Evolutionary conservation across 2,888 invertebrate genomes (phyloP).

Genomic region (Agrochola litura): DNA sequence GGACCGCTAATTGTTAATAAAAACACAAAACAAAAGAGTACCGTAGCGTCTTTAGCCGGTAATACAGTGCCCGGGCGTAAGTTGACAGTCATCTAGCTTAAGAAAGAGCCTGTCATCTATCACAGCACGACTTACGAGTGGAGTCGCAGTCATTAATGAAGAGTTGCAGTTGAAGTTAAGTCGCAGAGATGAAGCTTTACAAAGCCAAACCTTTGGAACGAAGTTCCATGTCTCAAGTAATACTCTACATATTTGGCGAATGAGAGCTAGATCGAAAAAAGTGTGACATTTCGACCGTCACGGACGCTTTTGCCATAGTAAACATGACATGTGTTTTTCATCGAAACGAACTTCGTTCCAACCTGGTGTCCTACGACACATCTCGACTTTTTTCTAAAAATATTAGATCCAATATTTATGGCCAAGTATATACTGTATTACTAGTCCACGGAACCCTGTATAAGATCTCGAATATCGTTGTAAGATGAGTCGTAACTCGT

Average conservation of each 20-base stretch:
- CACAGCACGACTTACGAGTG: too few species aligned
- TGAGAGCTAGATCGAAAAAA: too few species aligned
- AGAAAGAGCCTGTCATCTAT: not conserved
- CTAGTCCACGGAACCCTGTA: constrained; percentile 9
- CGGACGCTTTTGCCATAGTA: too few species aligned
- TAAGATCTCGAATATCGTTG: constrained; percentile 40
- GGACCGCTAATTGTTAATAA: constrained; percentile 60
- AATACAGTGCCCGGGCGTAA: not conserved
- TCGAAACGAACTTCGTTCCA: too few species aligned
- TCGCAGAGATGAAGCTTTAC: too few species aligned
- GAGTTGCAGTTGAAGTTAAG: too few species aligned
- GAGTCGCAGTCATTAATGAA: not conserved
- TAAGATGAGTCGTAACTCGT: constrained; percentile 57
- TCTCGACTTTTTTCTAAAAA: not conserved
- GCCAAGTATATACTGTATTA: not conserved
- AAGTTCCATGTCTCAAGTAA: too few species aligned
- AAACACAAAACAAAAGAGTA: constrained; percentile 63
- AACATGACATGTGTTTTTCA: too few species aligned
- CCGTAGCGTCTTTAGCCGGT: constrained; percentile 37
- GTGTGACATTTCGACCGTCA: too few species aligned
- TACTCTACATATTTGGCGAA: too few species aligned
- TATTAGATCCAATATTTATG: not conserved
- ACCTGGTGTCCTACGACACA: too few species aligned
- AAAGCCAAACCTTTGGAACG: too few species aligned
- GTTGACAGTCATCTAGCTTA: constrained; percentile 6